These are phyloP conservation scores for Agonum fuliginosum DNA, from an alignment of 2,888 invertebrate species.

Conservation along the genomic window DNA sequence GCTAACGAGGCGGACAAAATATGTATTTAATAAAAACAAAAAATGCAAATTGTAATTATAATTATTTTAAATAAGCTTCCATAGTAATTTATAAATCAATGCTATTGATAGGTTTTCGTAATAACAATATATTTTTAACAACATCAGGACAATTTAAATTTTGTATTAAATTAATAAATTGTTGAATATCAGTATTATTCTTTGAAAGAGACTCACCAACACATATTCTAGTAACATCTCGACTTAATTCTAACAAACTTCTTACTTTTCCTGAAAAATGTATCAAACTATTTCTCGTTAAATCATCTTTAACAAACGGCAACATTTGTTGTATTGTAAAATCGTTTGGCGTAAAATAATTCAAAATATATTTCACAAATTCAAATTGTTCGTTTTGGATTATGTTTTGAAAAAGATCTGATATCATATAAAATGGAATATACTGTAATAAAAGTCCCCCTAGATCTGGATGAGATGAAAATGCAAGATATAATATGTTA, in stretches of 20 bases:
- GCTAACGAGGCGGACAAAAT: too few relatives aligned
- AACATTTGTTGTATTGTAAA: background rate
- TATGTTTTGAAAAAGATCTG: background rate
- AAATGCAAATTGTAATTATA: too few relatives aligned
- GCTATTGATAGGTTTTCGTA: background rate
- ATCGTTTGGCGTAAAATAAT: background rate
- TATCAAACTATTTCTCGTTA: background rate
- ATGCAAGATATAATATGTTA: too few relatives aligned
- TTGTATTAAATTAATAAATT: background rate
- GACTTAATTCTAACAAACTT: slow-evolving; percentile 9
- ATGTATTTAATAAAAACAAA: too few relatives aligned
- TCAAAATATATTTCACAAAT: background rate
- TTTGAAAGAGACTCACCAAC: background rate
- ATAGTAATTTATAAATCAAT: too few relatives aligned
- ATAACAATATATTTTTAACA: background rate
- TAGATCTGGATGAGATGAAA: background rate
- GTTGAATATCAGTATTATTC: background rate
- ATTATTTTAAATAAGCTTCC: too few relatives aligned
- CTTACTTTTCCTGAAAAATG: slow-evolving; percentile 1
- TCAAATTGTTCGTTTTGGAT: background rate
- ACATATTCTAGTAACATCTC: background rate
- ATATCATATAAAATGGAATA: background rate
- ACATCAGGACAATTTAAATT: background rate
- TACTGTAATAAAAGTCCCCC: background rate
- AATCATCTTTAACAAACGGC: background rate